Percentiles rank a stretch among this genome's conserved stretches.
These are phyloP conservation scores for Sparidentex hasta DNA, from an alignment of 2,797 vertebrate genomes.

Conservation along the genomic window DNA sequence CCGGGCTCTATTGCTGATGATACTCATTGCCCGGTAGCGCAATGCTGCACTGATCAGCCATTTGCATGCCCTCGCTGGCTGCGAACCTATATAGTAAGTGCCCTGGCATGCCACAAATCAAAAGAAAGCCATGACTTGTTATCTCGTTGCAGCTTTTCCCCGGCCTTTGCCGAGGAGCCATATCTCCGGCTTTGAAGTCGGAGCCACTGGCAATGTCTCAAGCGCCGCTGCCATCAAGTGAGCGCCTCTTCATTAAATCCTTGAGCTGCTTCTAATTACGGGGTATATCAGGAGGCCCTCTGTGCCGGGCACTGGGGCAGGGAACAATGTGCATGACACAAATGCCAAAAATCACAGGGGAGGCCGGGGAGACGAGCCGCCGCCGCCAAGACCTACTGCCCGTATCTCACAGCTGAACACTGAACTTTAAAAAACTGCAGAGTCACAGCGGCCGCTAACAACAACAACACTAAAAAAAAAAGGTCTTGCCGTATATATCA, in stretches of 20 bases:
- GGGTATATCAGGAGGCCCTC: conserved; percentile 65
- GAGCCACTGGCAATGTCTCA: conserved; percentile 85
- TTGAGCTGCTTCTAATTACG: conserved; percentile 84
- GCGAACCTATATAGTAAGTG: conserved; percentile 81
- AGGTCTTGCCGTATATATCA: not conserved
- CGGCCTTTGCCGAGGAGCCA: conserved; percentile 79
- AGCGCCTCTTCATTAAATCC: conserved; percentile 84
- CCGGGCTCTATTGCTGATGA: conserved; percentile 58
- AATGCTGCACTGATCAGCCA: conserved; percentile 68
- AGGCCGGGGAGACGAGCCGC: conserved; percentile 31
- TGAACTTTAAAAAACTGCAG: conserved; percentile 26
- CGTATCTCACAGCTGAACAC: conserved; percentile 25
- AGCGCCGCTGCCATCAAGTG: conserved; percentile 80
- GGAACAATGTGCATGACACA: conserved; percentile 74
- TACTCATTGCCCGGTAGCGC: conserved; percentile 57
- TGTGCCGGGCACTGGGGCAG: conserved; percentile 61
- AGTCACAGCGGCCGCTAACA: conserved; percentile 14
- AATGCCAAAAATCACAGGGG: conserved; percentile 61
- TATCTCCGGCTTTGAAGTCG: conserved; percentile 89
- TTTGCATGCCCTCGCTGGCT: conserved; percentile 70
- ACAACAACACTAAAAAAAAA: too few relatives aligned
- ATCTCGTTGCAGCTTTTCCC: conserved; percentile 85
- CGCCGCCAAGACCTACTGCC: conserved; percentile 19
- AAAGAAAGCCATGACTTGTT: conserved; percentile 88
- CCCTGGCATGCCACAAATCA: conserved; percentile 85